A percentile compares a stretch with the other conserved stretches of the same genome.
phyloP scores from a whole-genome alignment of 30 jellyfish, hydroid and myxozoan species.

The Haliclystus octoradiatus region DNA sequence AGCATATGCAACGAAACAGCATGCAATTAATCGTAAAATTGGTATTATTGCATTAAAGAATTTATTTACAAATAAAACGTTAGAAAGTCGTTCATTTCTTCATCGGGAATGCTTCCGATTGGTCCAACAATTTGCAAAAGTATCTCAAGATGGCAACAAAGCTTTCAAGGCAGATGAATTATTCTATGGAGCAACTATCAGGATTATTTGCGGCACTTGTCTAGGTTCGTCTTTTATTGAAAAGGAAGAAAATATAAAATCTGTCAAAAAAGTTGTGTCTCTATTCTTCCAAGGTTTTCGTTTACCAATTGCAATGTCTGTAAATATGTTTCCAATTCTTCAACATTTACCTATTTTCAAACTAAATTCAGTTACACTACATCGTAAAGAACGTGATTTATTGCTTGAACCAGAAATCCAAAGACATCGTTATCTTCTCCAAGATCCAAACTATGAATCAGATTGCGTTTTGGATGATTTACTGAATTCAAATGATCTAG shows the following conservation, averaged over 20 bases:
- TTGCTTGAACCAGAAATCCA: not conserved
- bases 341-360: not conserved
- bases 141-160: slow-evolving; percentile 9
- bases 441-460: not conserved
- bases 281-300: not conserved
- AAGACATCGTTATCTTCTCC: not conserved
- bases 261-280: not conserved
- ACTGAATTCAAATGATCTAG: not conserved
- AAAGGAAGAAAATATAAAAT: not conserved
- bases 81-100: slow-evolving; percentile 10
- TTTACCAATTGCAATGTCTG: not conserved
- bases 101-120: slow-evolving; percentile 38
- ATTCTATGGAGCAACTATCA: not conserved
- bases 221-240: not conserved
- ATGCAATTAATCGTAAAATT: slow-evolving; percentile 12
- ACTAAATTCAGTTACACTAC: not conserved
- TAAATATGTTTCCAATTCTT: not conserved
- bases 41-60: slow-evolving; percentile 32
- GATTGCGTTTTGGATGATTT: not conserved
- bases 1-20: slow-evolving; percentile 21
- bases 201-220: not conserved
- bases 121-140: slow-evolving; percentile 11
- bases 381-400: not conserved
- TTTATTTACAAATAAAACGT: slow-evolving; percentile 27
- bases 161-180: slow-evolving; percentile 4